Percentiles rank a stretch among this genome's conserved stretches.
Evolutionary conservation across 2,113 vertebrate genomes (phyloP).

Genomic region (Coryphaenoides rupestris): DNA sequence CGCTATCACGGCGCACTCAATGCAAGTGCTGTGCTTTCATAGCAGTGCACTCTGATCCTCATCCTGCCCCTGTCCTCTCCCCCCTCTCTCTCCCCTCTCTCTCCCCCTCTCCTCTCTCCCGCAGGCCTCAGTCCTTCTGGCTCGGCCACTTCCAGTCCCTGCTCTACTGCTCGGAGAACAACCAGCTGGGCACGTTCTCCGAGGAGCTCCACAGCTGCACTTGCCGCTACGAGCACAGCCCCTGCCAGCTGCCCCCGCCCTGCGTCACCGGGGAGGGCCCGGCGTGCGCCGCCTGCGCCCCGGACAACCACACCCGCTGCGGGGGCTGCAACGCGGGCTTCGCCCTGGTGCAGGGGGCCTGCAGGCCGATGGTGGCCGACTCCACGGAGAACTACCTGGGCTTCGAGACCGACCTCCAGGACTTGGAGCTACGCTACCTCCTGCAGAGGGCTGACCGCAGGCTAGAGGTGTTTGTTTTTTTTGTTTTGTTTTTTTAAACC

Average conservation of each 20-base stretch:
- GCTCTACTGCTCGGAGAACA: slow-evolving; percentile 94
- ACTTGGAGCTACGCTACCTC: slow-evolving; percentile 89
- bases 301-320: slow-evolving; percentile 91
- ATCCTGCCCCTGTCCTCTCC: neutral
- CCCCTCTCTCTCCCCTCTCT: neutral
- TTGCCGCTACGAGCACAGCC: slow-evolving; percentile 85
- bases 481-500: slow-evolving; percentile 26
- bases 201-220: slow-evolving; percentile 90
- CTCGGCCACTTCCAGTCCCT: slow-evolving; percentile 90
- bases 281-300: slow-evolving; percentile 79
- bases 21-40: no score
- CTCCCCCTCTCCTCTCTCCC: slow-evolving; percentile 6
- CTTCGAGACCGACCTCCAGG: slow-evolving; percentile 94
- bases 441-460: slow-evolving; percentile 87
- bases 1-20: no score
- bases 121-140: slow-evolving; percentile 89
- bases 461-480: slow-evolving; percentile 72
- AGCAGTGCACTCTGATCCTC: no score
- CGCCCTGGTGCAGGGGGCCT: slow-evolving; percentile 84
- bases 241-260: slow-evolving; percentile 81
- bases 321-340: slow-evolving; percentile 88
- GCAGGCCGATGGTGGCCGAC: slow-evolving; percentile 91
- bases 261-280: slow-evolving; percentile 83
- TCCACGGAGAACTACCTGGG: slow-evolving; percentile 94
- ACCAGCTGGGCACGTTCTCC: slow-evolving; percentile 88